Base-by-base conservation (phyloP, 2,888 invertebrate species). In the Pediacus dermestoides region DNA sequence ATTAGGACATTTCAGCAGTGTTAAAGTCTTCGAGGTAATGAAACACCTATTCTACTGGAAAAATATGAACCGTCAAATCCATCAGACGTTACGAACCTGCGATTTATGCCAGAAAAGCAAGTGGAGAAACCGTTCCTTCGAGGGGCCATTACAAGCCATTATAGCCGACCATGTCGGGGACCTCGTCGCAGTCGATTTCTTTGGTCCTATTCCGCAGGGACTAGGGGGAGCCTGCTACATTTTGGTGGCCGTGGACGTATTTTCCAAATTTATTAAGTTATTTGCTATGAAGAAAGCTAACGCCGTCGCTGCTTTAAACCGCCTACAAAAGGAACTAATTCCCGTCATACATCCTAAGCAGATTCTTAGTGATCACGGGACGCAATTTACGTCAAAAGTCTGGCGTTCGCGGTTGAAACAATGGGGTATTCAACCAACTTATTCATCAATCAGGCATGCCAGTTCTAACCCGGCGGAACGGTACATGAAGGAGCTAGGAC, bases 181-280 rank as follows among this genome's bases (percentile, higher is more conserved):
- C 3, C 7, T 33, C 3, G 16, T 34, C 4, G 25, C 34, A 2
- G 4, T 34, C 4, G 34, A 38, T 18, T 39, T 25, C 14, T 42
- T 34, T 10, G 42, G 42, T 12, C 42, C 42, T 2, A 8, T 42
- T 44, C 53, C 53, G 2, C 9, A 26, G 11, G 37, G 46, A 2
- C 28, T 41, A 2, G 44, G 33, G n/a, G 30, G 39, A 2, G 42
- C 47, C 1, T 27, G 46, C 2, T 35, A 35, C 16, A 42, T 57
- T 12, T 48, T 58, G 7, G 55, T 58, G 1, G 34, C 48, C 3
- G 37, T 57, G 1, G 53, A 58, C 27, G 15, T 31, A 4, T 57
- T 57, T 26, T 46, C 48, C 4, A 55, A 57, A 34, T 52, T 44
- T 38, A 43, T 55, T 2, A 40, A 36, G 25, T 16, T 57, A 2